Percentiles rank a stretch among this genome's conserved stretches.
Conservation (phyloP, 2,888 invertebrate genomes). For the Epinotia bilunana region DNA sequence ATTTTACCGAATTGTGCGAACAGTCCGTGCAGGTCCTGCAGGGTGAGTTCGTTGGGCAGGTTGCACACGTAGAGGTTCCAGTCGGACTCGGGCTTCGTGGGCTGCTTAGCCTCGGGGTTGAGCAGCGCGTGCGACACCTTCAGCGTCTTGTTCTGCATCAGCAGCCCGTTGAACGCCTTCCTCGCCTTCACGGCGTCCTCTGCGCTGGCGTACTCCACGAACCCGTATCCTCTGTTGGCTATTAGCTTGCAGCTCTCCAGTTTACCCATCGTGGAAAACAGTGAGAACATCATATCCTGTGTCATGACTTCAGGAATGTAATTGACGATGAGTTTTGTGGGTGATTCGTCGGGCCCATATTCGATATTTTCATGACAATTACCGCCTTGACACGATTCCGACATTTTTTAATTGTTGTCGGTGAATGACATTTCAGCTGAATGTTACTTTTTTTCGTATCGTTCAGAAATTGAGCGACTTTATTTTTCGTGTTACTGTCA, state of each 20-base stretch:
- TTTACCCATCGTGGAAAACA: slow-evolving; percentile 84
- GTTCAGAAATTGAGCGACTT: slow-evolving; percentile 60
- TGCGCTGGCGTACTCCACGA: slow-evolving; percentile 82
- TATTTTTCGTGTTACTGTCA: neutral
- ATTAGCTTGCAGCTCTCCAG: slow-evolving; percentile 85
- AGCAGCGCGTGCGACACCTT: slow-evolving; percentile 82
- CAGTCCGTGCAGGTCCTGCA: slow-evolving; percentile 83
- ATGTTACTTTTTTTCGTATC: slow-evolving; percentile 62
- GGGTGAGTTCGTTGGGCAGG: slow-evolving; percentile 84
- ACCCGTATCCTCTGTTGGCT: slow-evolving; percentile 83
- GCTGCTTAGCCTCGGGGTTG: slow-evolving; percentile 81
- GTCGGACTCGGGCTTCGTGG: slow-evolving; percentile 82
- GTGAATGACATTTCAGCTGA: slow-evolving; percentile 80
- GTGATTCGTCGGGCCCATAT: slow-evolving; percentile 83
- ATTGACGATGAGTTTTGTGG: slow-evolving; percentile 84
- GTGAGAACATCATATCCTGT: slow-evolving; percentile 84
- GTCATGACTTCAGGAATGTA: slow-evolving; percentile 85
- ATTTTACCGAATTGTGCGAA: slow-evolving; percentile 84
- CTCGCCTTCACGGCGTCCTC: slow-evolving; percentile 82
- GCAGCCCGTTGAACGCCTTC: slow-evolving; percentile 81
- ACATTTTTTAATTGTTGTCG: slow-evolving; percentile 86
- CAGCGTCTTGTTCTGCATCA: slow-evolving; percentile 83
- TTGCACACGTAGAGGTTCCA: slow-evolving; percentile 85
- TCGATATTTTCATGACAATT: slow-evolving; percentile 84
- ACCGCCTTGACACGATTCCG: slow-evolving; percentile 85